Evolutionary conservation across 1,140 invertebrate species (phyloP).

Genomic region (Trinorchestia longiramus): DNA sequence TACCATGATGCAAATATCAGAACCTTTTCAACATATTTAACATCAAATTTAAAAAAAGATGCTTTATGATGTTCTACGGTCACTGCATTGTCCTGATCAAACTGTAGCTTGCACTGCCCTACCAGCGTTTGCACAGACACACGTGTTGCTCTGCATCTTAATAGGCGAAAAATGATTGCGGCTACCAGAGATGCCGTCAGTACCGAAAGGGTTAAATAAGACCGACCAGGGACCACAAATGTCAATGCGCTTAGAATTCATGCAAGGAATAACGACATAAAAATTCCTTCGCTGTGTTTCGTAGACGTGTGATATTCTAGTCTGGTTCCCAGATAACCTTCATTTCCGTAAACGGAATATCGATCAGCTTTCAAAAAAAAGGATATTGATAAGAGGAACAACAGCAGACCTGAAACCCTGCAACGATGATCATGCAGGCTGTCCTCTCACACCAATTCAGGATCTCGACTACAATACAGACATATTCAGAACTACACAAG

Average conservation of each 20-base stretch:
- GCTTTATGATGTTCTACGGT: no score
- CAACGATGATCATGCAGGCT: background rate
- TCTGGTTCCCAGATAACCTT: background rate
- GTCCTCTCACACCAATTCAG: background rate
- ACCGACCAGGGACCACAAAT: background rate
- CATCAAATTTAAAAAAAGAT: no score
- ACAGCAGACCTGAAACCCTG: background rate
- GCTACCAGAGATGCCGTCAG: no score
- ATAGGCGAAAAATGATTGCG: no score
- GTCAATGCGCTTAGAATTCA: background rate
- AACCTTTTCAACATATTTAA: no score
- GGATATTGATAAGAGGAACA: background rate
- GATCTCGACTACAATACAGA: background rate
- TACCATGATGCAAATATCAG: no score
- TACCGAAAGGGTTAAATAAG: no score
- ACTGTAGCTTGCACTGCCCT: no score
- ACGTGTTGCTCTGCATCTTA: no score
- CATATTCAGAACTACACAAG: background rate
- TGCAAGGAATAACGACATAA: background rate
- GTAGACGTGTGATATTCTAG: no score
- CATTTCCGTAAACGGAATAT: background rate
- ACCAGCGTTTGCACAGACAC: no score
- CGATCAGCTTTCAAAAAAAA: background rate
- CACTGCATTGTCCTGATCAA: no score
- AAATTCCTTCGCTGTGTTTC: background rate